These are phyloP conservation scores for Silurus asotus DNA, from an alignment of 2,113 vertebrate genomes.

Conservation along the genomic window DNA sequence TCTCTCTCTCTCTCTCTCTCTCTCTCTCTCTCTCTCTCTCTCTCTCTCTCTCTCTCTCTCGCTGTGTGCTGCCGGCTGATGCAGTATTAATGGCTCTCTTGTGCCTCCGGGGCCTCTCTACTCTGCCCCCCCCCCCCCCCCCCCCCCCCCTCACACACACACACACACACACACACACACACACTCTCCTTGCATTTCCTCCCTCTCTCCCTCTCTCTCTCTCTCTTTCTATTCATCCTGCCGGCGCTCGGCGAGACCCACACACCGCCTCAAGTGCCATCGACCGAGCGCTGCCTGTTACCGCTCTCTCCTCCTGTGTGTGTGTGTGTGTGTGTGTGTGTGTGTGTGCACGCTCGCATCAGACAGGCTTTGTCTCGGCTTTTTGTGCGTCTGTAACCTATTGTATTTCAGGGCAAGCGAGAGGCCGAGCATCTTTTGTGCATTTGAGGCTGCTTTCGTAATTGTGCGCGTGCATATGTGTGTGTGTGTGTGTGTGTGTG, in stretches of 20 bases:
- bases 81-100: constrained; percentile 66
- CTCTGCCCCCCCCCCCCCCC: constrained; percentile 39
- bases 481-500: constrained; percentile 18
- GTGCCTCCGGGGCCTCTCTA: constrained; percentile 51
- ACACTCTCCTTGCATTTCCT: constrained; percentile 12
- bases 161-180: constrained; percentile 21
- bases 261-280: constrained; percentile 59
- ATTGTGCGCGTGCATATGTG: constrained; percentile 29
- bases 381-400: constrained; percentile 46
- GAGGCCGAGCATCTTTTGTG: constrained; percentile 45
- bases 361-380: constrained; percentile 38
- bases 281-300: constrained; percentile 54
- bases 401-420: constrained; percentile 42
- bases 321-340: constrained; percentile 36
- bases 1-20: constrained; percentile 21
- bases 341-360: neutral
- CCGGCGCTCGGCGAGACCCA: constrained; percentile 39
- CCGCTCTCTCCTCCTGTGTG: constrained; percentile 38
- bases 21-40: constrained; percentile 39
- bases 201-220: constrained; percentile 36
- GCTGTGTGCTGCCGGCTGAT: constrained; percentile 54
- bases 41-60: constrained; percentile 33
- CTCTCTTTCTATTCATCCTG: constrained; percentile 49
- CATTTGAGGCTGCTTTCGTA: constrained; percentile 35
- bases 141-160: constrained; percentile 32